Conservation (phyloP, 1,140 invertebrate genomes). For the Heliconius congener region DNA sequence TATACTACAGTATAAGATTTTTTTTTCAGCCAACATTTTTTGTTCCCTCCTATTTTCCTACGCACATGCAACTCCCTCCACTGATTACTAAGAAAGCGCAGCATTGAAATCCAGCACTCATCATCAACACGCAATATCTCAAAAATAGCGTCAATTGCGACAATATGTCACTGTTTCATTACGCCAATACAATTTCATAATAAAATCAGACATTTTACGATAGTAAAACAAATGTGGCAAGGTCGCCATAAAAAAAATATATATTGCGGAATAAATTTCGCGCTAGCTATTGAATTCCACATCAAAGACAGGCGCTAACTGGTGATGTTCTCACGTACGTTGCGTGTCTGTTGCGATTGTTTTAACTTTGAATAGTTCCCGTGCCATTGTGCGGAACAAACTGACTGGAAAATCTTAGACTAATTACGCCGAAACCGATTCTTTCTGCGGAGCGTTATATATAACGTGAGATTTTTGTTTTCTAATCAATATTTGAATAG, state of each 20-base stretch:
- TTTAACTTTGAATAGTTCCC: constrained; percentile 58
- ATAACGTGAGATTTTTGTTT: constrained; percentile 12
- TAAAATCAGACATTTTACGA: constrained; percentile 18
- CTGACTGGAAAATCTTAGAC: constrained; percentile 60
- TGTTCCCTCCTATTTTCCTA: too few species aligned
- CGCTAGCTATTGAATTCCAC: constrained; percentile 25
- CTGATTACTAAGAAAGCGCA: too few species aligned
- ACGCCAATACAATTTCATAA: constrained; percentile 13
- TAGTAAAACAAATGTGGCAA: constrained; percentile 20
- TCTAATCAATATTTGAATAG: constrained; percentile 4
- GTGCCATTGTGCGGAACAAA: constrained; percentile 54
- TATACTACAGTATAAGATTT: too few species aligned
- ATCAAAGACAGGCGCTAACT: constrained; percentile 29
- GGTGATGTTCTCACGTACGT: constrained; percentile 47
- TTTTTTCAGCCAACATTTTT: too few species aligned
- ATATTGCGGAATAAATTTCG: constrained; percentile 14
- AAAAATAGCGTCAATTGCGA: background rate
- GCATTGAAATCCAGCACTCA: too few species aligned
- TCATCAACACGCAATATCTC: background rate
- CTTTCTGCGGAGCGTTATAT: constrained; percentile 12
- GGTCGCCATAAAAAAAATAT: constrained; percentile 12
- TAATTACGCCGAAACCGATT: constrained; percentile 47
- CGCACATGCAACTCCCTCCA: too few species aligned
- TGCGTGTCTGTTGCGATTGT: constrained; percentile 47
- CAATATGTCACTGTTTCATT: background rate